phyloP scores from a whole-genome alignment of 2,888 invertebrate species.

The Lasiommata megera region DNA sequence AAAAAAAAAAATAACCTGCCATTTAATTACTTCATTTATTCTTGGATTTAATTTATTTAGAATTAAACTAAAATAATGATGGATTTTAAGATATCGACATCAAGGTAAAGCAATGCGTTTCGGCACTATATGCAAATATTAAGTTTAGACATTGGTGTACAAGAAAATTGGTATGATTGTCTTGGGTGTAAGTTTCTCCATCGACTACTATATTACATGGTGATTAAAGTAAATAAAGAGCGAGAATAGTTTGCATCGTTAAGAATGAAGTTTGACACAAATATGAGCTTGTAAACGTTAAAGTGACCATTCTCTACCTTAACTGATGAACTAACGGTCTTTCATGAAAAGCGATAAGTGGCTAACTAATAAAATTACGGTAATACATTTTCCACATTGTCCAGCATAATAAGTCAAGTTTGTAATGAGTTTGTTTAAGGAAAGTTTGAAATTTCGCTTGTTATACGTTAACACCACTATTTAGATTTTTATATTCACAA shows the following conservation, averaged over 20 bases:
- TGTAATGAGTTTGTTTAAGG: background rate
- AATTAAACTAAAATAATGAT: too few relatives aligned
- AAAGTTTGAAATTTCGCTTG: background rate
- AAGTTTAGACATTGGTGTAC: too few relatives aligned
- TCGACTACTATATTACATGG: background rate
- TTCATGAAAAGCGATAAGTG: slow-evolving; percentile 13
- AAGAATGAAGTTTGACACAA: slow-evolving; percentile 32
- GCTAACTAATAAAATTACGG: slow-evolving; percentile 4
- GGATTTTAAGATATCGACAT: too few relatives aligned
- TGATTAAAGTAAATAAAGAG: slow-evolving; percentile 7
- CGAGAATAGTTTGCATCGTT: slow-evolving; percentile 22
- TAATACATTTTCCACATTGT: slow-evolving; percentile 6
- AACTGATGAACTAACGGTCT: slow-evolving; percentile 11
- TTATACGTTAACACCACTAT: too few relatives aligned
- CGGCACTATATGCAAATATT: too few relatives aligned
- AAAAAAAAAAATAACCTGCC: too few relatives aligned
- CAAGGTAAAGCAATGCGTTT: too few relatives aligned
- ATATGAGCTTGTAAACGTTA: slow-evolving; percentile 29
- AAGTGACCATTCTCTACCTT: slow-evolving; percentile 5
- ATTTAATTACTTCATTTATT: too few relatives aligned
- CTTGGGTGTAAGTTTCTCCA: background rate
- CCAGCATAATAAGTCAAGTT: background rate
- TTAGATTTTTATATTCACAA: too few relatives aligned
- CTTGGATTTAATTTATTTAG: too few relatives aligned
- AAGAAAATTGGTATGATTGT: too few relatives aligned